Base-by-base conservation (phyloP, 2,888 invertebrate species). In the Pammene fasciana region DNA sequence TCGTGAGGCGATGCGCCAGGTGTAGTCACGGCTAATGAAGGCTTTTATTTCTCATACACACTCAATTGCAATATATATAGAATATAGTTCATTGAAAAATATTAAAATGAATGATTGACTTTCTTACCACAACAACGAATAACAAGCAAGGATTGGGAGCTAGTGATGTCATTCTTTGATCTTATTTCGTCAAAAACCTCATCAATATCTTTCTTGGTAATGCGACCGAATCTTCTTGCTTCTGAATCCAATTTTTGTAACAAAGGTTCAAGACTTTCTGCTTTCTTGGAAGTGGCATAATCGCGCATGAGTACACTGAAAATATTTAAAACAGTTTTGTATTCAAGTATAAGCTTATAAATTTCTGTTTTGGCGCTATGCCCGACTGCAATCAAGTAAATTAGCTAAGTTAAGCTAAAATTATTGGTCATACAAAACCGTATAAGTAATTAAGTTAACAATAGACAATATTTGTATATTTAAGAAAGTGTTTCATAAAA, bases 111-210 rank as follows among this genome's bases (percentile, higher is more conserved):
- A 48, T 43, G 14, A 59, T 57, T n/a, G 11, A 52, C 45, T 59
- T 52, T 73, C 86, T 84, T 90, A 82, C 97, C 97, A 82, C 97
- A 97, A 84, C 97, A 97, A 80, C 97, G 93, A 72, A 97, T 96
- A 18, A 97, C 94, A 77, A 97, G 86, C 59, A 97, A 82, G 0
- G 96, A 96, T 77, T 97, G 97, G 43, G 96, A 95, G 76, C 96
- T 96, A 0, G 96, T 95, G 0, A 96, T 95, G 61, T 95, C 94
- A 77, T 95, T 94, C 82, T 94, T 93, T 45, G 92, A 90, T 72
- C 94, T 93, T 56, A 97, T 94, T 86, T 96, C 96, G 76, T 95
- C 95, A 75, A 97, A 92, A n/a, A 97, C 94, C 75, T 96, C 96
- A 84, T 97, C 96, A 75, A 97, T 94, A 79, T 97, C 97, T 38